Conservation (phyloP, 2,113 vertebrate genomes). For the Macquaria ambigua region DNA sequence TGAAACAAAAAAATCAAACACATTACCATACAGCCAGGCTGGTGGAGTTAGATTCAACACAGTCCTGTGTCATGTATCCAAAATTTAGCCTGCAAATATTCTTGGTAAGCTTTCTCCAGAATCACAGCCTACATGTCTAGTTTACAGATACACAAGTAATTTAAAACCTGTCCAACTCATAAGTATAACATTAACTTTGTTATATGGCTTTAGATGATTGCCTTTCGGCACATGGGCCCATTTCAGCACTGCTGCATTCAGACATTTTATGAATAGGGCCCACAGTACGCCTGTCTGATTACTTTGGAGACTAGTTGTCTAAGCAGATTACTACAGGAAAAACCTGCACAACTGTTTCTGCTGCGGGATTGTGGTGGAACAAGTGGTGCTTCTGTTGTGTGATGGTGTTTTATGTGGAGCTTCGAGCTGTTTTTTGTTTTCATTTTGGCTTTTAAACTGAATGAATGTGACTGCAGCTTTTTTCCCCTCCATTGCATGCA, state of each 20-base stretch:
- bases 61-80: neutral
- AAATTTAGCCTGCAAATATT: neutral
- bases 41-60: neutral
- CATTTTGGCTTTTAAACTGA: neutral
- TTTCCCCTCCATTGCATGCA: neutral
- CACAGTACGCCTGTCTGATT: neutral
- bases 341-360: conserved; percentile 10
- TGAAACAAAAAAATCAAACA: neutral
- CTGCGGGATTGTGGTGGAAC: neutral
- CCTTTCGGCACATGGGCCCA: neutral
- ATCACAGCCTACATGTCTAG: neutral
- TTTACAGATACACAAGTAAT: neutral
- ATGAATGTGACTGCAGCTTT: neutral
- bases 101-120: neutral
- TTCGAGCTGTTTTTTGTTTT: neutral
- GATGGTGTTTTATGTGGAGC: conserved; percentile 1
- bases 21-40: neutral
- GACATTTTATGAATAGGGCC: neutral
- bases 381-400: conserved; percentile 18
- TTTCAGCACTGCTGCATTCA: conserved; percentile 3
- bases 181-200: neutral
- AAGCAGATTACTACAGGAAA: conserved; percentile 20
- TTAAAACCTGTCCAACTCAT: neutral
- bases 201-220: neutral
- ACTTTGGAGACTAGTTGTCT: conserved; percentile 7